Percentiles rank a stretch among this genome's conserved stretches.
These are phyloP conservation scores for Lordiphosa collinella DNA, from an alignment of 1,140 invertebrate genomes.

Conservation along the genomic window DNA sequence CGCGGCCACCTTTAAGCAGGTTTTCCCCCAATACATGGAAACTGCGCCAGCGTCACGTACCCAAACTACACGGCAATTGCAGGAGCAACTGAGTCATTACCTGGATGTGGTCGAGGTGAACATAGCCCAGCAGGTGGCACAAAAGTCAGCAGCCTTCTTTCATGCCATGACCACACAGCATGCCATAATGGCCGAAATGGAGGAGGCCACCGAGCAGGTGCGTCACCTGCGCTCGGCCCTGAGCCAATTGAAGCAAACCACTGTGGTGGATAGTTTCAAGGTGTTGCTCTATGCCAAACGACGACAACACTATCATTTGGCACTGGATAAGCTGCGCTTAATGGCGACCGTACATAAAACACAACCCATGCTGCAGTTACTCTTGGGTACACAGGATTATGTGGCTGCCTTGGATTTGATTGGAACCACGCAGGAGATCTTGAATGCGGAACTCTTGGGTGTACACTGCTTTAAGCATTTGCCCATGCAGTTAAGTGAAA, in stretches of 20 bases:
- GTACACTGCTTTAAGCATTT: conserved; percentile 97
- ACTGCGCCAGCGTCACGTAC: conserved; percentile 42
- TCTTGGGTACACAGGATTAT: conserved; percentile 97
- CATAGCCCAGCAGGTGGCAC: conserved; percentile 96
- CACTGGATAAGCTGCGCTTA: conserved; percentile 90
- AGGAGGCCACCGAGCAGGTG: conserved; percentile 89
- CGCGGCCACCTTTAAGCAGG: conserved; percentile 90
- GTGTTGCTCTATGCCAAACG: conserved; percentile 86
- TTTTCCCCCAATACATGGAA: conserved; percentile 86
- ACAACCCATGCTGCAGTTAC: conserved; percentile 96
- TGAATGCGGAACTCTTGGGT: conserved; percentile 92
- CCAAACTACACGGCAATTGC: conserved; percentile 80
- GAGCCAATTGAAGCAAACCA: conserved; percentile 86
- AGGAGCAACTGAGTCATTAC: conserved; percentile 92
- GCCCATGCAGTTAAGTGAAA: conserved; percentile 96
- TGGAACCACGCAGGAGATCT: conserved; percentile 94
- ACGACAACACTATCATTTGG: conserved; percentile 83
- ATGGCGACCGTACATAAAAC: conserved; percentile 98
- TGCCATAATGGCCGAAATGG: conserved; percentile 93
- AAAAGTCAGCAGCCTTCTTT: conserved; percentile 97
- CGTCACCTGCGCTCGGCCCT: conserved; percentile 86
- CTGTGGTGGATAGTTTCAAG: conserved; percentile 90
- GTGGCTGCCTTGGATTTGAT: conserved; percentile 98
- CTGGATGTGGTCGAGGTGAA: conserved; percentile 97
- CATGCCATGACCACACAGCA: conserved; percentile 98